phyloP scores from a whole-genome alignment of 2,797 vertebrate genomes.

The Peromyscus aztecus region DNA sequence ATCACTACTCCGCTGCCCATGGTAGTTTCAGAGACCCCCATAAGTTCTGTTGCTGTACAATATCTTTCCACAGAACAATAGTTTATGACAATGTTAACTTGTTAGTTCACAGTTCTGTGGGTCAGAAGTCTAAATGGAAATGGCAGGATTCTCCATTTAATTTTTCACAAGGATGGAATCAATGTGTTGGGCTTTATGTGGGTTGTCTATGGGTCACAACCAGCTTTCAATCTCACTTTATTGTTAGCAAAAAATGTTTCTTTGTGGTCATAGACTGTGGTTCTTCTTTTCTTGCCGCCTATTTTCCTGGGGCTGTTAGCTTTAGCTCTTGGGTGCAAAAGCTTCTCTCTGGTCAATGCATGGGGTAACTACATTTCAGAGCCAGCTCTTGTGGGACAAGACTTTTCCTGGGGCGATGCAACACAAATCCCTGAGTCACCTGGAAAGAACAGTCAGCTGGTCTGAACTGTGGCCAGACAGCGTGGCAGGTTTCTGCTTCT shows the following conservation, averaged over 20 bases:
- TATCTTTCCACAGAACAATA: background rate
- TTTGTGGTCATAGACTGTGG: background rate
- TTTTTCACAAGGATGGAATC: background rate
- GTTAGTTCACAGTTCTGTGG: conserved; percentile 2
- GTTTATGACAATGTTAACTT: background rate
- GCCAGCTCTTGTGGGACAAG: background rate
- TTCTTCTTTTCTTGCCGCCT: background rate
- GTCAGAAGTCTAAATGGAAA: background rate
- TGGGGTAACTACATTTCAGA: background rate
- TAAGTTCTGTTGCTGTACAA: background rate
- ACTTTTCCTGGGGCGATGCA: background rate
- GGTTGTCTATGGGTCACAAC: background rate
- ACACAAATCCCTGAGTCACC: background rate
- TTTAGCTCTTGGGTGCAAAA: background rate
- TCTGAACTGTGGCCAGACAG: background rate
- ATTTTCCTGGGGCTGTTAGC: background rate
- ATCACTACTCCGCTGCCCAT: background rate
- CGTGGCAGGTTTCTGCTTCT: background rate
- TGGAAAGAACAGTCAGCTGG: no score
- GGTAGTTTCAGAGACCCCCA: background rate
- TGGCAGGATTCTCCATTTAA: background rate
- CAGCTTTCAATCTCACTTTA: background rate
- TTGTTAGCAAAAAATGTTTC: background rate
- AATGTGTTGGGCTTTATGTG: background rate
- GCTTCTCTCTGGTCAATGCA: background rate